Evolutionary conservation across 2,797 vertebrate genomes (phyloP).

Genomic region (Novumbra hubbsi): DNA sequence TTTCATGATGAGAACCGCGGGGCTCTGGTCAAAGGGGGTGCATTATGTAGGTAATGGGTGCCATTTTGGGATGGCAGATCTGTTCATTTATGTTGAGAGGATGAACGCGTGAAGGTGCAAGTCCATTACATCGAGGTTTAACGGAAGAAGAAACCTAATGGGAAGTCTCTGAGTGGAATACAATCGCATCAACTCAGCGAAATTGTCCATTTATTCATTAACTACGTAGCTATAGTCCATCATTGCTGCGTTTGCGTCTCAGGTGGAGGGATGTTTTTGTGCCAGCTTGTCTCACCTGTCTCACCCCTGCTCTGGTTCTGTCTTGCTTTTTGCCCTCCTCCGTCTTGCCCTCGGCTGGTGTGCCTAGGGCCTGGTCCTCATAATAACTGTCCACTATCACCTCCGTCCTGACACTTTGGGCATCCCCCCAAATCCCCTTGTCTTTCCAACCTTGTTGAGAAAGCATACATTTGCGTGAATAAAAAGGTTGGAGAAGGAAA

Average conservation of each 20-base stretch:
- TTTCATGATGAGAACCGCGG: too few relatives aligned
- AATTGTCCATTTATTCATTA: not conserved
- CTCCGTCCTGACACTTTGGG: slow-evolving; percentile 12
- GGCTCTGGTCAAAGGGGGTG: not conserved
- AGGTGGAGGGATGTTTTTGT: not conserved
- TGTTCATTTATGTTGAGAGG: not conserved
- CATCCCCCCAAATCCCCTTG: not conserved
- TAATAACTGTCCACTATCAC: slow-evolving; percentile 29
- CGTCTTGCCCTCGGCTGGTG: slow-evolving; percentile 10
- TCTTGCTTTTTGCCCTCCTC: not conserved
- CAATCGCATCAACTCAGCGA: not conserved
- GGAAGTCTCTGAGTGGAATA: slow-evolving; percentile 10
- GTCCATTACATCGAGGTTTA: not conserved
- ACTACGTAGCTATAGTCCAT: not conserved
- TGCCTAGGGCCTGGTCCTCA: slow-evolving; percentile 11
- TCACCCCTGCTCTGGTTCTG: not conserved
- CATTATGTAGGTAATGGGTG: not conserved
- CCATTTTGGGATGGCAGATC: not conserved
- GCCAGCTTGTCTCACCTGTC: not conserved
- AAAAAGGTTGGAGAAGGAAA: not conserved
- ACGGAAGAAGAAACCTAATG: slow-evolving; percentile 10
- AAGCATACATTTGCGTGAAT: too few relatives aligned
- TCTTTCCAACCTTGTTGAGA: too few relatives aligned
- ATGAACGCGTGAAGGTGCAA: not conserved
- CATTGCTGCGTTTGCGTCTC: not conserved